These are phyloP conservation scores for Sturnira hondurensis DNA, from an alignment of 2,113 vertebrate genomes.

Conservation along the genomic window DNA sequence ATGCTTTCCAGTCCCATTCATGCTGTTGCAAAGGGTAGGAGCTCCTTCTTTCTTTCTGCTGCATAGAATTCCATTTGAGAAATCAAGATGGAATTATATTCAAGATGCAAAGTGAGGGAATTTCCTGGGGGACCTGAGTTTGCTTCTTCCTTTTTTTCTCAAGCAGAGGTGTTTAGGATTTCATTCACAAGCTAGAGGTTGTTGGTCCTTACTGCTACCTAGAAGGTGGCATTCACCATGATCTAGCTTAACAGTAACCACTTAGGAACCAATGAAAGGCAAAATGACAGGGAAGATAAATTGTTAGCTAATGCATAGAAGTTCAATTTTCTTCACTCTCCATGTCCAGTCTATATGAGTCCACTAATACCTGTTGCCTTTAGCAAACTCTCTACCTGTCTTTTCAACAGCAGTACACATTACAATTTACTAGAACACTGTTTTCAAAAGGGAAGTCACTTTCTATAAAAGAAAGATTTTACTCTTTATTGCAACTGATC, in stretches of 20 bases:
- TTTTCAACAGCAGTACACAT: not conserved
- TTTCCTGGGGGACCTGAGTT: not conserved
- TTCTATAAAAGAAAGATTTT: slow-evolving; percentile 40
- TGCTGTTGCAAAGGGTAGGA: too few relatives aligned
- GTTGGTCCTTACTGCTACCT: not conserved
- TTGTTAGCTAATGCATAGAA: not conserved
- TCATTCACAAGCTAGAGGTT: not conserved
- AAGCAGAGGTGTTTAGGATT: not conserved
- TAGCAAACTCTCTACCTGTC: not conserved
- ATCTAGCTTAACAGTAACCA: not conserved
- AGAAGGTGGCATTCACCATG: not conserved
- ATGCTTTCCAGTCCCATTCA: too few relatives aligned
- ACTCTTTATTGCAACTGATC: not conserved
- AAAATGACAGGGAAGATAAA: not conserved
- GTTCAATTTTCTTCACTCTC: not conserved
- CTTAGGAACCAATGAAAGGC: not conserved
- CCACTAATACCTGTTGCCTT: not conserved
- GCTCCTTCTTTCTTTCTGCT: too few relatives aligned
- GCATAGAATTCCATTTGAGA: not conserved
- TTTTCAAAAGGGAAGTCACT: slow-evolving; percentile 36
- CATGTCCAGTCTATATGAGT: not conserved
- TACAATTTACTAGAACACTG: not conserved
- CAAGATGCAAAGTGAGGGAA: not conserved
- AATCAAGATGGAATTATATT: not conserved
- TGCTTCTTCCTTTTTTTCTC: not conserved